phyloP scores from a whole-genome alignment of 2,797 vertebrate species.

The Hyperoplus lanceolatus region DNA sequence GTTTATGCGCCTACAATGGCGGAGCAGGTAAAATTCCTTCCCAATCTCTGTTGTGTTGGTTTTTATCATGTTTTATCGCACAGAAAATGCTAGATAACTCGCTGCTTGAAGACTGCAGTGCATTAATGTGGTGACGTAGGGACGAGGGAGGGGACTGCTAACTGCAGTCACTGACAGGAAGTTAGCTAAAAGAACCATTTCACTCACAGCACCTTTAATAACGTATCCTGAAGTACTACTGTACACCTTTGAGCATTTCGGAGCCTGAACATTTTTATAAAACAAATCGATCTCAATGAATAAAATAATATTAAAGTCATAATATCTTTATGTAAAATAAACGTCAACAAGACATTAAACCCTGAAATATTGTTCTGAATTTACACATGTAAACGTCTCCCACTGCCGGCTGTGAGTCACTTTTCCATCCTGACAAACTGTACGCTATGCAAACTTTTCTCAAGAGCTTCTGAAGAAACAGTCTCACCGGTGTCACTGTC shows the following conservation, averaged over 20 bases:
- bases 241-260: not conserved
- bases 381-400: not conserved
- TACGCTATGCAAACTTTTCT: not conserved
- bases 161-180: too few relatives aligned
- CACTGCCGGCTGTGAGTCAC: not conserved
- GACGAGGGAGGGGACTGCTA: too few relatives aligned
- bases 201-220: too few relatives aligned
- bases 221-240: not conserved
- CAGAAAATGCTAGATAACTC: too few relatives aligned
- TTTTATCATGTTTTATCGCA: too few relatives aligned
- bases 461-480: not conserved
- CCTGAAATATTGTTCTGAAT: not conserved
- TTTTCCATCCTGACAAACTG: constrained; percentile 7
- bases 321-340: too few relatives aligned
- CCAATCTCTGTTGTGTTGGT: too few relatives aligned
- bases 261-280: not conserved
- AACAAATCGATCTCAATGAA: not conserved
- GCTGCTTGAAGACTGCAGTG: too few relatives aligned
- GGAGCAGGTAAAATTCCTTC: too few relatives aligned
- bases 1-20: too few relatives aligned
- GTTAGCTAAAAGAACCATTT: too few relatives aligned
- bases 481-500: constrained; percentile 3
- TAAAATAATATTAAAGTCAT: not conserved
- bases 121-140: too few relatives aligned
- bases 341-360: not conserved